Base-by-base conservation (phyloP, 2,113 vertebrate genomes). In the Eurypyga helias region DNA sequence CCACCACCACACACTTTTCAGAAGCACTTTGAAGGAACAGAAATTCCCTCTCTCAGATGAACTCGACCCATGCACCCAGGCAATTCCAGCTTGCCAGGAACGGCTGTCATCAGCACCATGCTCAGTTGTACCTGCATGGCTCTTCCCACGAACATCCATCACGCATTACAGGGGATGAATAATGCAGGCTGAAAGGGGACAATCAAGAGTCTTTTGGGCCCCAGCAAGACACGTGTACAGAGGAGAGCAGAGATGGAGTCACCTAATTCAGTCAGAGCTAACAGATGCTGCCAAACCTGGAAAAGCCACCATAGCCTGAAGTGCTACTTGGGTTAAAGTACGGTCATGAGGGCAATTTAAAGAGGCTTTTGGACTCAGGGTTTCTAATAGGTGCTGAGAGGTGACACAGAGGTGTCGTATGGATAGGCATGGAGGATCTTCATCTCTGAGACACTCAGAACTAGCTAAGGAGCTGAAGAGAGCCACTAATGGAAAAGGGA, bases 131-230 rank as follows among this genome's bases (percentile, higher is more conserved):
- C 91, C 95, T 94, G 89, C 61, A 0, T 48, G 78, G 62, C 90
- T 81, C 41, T 66, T 89, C 66, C 90, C 61, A 55, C 73, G 58
- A 97, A 97, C 94, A 97, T 72, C 92, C 94, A 52, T 95, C 91
- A 89, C 97, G 94, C 96, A 96, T 97, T 97, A 97, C 60, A 71
- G 80, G 51, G 65, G 62, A 91, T 97, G 60, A 97, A 96, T 97
- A 97, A 97, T 96, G 96, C 89, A 97, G 88, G 58, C 79, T 81
- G 91, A 62, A 91, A 93, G 48, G 58, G 84, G 89, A 93, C 89
- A 61, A 81, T 19, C 5, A 45, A 45, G 45, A 89, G 62, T 17
- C 52, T 83, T 80, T 26, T 77, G 55, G 81, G 64, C 54, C n/a
- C 80, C 51, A 28, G 60, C 43, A 82, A 94, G 46, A 54, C 66